Conservation (phyloP, 2,888 invertebrate genomes). For the Dione juno region DNA sequence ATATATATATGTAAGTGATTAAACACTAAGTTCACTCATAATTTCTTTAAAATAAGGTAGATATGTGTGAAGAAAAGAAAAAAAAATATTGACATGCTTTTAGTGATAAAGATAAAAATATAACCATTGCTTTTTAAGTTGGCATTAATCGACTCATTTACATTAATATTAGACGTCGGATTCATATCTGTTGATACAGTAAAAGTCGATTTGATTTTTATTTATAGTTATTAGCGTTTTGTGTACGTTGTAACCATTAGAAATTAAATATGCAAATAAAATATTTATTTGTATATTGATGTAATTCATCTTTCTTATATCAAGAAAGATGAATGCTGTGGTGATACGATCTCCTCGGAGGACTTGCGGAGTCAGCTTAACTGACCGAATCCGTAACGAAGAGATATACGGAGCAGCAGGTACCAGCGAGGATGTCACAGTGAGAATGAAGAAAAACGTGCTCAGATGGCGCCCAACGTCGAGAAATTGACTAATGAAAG, state of each 20-base stretch:
- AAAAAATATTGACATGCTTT: constrained; percentile 37
- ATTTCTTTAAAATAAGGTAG: background rate
- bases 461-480: too few species aligned
- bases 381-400: too few species aligned
- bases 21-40: background rate
- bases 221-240: constrained; percentile 39
- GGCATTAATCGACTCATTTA: constrained; percentile 42
- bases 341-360: too few species aligned
- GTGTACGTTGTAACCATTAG: constrained; percentile 25
- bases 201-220: constrained; percentile 34
- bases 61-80: background rate
- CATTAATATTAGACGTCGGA: constrained; percentile 39
- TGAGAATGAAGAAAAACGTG: too few species aligned
- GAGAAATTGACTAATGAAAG: too few species aligned
- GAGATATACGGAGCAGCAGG: too few species aligned
- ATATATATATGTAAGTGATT: too few species aligned
- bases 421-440: too few species aligned
- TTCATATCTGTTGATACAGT: constrained; percentile 27
- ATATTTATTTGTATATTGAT: background rate
- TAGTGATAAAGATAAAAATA: constrained; percentile 42
- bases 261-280: constrained; percentile 11
- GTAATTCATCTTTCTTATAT: too few species aligned
- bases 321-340: too few species aligned
- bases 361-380: too few species aligned
- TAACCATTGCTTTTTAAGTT: constrained; percentile 34